Percentiles rank a stretch among this genome's conserved stretches.
phyloP scores from a whole-genome alignment of 2,888 invertebrate genomes.

The Polietes domitor region DNA sequence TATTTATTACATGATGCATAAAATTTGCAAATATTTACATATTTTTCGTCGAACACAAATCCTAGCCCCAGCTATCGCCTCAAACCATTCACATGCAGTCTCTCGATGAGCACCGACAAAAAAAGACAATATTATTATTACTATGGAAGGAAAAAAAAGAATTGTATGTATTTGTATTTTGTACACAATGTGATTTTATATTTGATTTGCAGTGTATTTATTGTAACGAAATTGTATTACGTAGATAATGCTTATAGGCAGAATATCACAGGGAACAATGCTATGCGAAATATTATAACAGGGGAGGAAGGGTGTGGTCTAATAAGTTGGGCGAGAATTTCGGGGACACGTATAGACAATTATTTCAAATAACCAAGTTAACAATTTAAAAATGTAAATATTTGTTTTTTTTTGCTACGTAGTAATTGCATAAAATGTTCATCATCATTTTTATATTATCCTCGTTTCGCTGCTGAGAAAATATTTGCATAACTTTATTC shows the following conservation, averaged over 20 bases:
- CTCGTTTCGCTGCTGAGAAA: neutral
- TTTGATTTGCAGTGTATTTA: slow-evolving; percentile 24
- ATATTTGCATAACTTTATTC: slow-evolving; percentile 30
- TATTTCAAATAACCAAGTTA: no score
- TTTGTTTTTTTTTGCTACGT: no score
- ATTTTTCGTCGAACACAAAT: slow-evolving; percentile 3
- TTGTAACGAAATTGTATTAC: slow-evolving; percentile 8
- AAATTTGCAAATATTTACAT: slow-evolving; percentile 27
- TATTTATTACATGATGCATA: slow-evolving; percentile 30
- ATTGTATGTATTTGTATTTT: neutral
- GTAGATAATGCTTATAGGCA: slow-evolving; percentile 1
- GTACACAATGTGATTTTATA: slow-evolving; percentile 19
- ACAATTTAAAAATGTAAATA: no score
- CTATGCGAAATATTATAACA: neutral
- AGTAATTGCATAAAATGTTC: no score
- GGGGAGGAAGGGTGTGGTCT: neutral
- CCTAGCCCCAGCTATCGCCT: neutral
- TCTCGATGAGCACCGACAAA: neutral
- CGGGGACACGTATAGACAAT: no score
- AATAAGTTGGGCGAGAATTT: neutral
- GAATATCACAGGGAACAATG: neutral
- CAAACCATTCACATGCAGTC: neutral
- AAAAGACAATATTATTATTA: slow-evolving; percentile 3
- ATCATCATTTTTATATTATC: neutral
- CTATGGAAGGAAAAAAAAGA: neutral